Base-by-base conservation (phyloP, 2,797 vertebrate genomes). In the Leuciscus waleckii region DNA sequence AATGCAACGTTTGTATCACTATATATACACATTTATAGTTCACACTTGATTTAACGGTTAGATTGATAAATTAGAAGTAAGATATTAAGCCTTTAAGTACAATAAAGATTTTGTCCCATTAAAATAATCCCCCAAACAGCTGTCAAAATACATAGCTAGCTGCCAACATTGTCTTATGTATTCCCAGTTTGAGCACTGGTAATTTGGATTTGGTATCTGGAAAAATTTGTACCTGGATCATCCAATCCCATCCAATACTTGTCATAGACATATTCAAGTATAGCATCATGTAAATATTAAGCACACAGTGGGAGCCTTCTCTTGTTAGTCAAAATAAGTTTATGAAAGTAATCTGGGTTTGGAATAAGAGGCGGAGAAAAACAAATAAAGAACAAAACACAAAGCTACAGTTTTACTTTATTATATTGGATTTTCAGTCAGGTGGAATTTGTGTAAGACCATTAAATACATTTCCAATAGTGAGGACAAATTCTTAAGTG, bases 391-490 rank as follows among this genome's bases (percentile, higher is more conserved):
- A 39, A 56, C 2, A 56, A 17, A 7, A 11, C 10, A 56, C 63
- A 84, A 65, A 21, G 26, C 61, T n/a, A 58, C 11, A 49, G 13
- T 58, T 58, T 35, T 23, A 68, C 23, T 43, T 37, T 46, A 29
- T 32, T 85, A 87, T 79, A 75, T 43, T 76, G 4, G 3, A 7
- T 17, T 83, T 35, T 69, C n/a, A 43, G 19, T 73, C 4, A 1
- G 41, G 74, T 39, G 7, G 7, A 67, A 80, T 70, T 70, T 86
- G 37, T 78, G 73, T 51, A 71, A 23, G 51, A 71, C 32, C 41
- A 29, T 79, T 73, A 86, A 74, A 83, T 56, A 70, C 2, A 82
- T 49, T 49, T 61, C 29, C 8, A 70, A 5, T 7, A 8, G 3
- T 17, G 1, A 56, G 21, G 7, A 82, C 1, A 70, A 63, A 76